Evolutionary conservation across 2,797 vertebrate genomes (phyloP), one percentile per base, ranked within the genome.

Genomic region (Manis javanica): DNA sequence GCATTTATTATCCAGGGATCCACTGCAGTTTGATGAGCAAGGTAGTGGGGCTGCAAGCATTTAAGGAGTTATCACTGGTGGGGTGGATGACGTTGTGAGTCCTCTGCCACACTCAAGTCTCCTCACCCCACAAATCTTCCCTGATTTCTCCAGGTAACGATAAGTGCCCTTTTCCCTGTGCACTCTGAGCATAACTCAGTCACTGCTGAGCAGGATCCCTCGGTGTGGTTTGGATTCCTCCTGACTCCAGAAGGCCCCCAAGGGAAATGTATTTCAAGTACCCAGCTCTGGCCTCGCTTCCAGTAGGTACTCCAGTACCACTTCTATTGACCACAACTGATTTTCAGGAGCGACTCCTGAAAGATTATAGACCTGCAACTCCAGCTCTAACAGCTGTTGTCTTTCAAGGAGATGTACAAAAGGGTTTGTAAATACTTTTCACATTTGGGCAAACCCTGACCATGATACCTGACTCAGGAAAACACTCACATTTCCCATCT

Each of bases 171-270:
- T 23, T 75, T 59, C 2, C 9, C 2, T 6, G 5, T 15, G 57
- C 14, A 66, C n/a, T 53, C 24, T 5, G 12, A 51, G 42, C 5
- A 19, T n/a, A 89, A 77, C 5, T 84, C n/a, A 9, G 8, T 66
- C 23, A 15, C 69, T 82, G n/a, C 64, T 37, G 13, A 74, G 31
- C 16, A 66, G 23, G 24, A 18, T 89, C 23, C 46, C 84, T 61
- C n/a, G 46, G 2, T 9, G 8, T 75, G 77, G n/a, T 82, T 82
- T 95, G 69, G 84, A 97, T 57, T 46, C 57, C 42, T 96, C 31
- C 83, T 79, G 34, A 86, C 64, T 46, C 34, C 29, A 69, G 53
- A 85, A 53, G 75, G 14, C 3, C n/a, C 34, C 14, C 31, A 57
- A 37, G 26, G 29, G 59, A 71, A 72, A 39, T 26, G 3, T 68